Conservation (phyloP, 2,797 vertebrate genomes). For the Holocentrus rufus region DNA sequence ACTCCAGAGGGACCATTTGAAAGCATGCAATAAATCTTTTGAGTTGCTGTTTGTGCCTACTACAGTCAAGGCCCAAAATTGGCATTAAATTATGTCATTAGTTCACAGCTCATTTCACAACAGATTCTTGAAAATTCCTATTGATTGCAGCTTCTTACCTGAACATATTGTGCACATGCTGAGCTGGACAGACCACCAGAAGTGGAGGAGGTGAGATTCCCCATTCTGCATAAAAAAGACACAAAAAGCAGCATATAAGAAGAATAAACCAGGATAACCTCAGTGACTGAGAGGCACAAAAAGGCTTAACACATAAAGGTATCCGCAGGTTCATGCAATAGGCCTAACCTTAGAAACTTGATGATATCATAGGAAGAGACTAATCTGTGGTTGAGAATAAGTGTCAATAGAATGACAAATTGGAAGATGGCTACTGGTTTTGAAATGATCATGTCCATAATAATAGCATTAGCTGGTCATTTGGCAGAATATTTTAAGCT, state of each 20-base stretch:
- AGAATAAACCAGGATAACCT: neutral
- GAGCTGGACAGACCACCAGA: constrained; percentile 58
- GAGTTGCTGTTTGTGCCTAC: no score
- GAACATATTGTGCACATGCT: constrained; percentile 74
- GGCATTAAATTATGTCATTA: no score
- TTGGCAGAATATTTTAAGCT: neutral
- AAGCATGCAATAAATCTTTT: no score
- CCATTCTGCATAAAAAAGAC: constrained; percentile 78
- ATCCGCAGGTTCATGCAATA: neutral
- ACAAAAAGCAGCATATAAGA: neutral
- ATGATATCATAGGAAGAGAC: constrained; percentile 36
- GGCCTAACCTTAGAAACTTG: constrained; percentile 56
- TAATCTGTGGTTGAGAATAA: constrained; percentile 8
- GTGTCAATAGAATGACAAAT: constrained; percentile 37
- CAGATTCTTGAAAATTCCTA: neutral
- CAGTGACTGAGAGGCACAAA: neutral
- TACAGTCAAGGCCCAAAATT: no score
- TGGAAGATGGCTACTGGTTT: constrained; percentile 18
- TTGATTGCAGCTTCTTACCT: constrained; percentile 62
- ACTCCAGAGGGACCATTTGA: no score
- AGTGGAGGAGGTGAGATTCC: constrained; percentile 77
- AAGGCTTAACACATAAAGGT: neutral
- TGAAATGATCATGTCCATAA: constrained; percentile 3
- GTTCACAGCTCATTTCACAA: neutral
- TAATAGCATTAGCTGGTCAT: neutral